Evolutionary conservation across 2,113 vertebrate species (phyloP), one percentile per base, ranked within the genome.

Genomic region (Cyanocitta stelleri): DNA sequence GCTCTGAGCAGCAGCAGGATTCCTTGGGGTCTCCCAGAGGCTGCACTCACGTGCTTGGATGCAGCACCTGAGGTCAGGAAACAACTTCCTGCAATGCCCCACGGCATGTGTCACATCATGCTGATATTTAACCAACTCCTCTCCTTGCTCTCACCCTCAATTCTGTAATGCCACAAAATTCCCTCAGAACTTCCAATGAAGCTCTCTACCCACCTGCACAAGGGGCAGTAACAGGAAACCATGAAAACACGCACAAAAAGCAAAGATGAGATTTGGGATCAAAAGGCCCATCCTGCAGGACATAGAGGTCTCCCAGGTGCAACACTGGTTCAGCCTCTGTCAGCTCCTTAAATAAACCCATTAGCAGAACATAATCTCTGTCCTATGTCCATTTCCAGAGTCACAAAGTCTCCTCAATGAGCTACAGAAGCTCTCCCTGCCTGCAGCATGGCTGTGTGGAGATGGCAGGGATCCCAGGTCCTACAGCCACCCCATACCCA

Each of bases 361-460:
- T 74, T 51, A 78, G 43, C 46, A 54, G 63, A 63, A 58, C 37
- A 33, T 8, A 26, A 54, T 52, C 81, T 62, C 55, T 55, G 64
- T 56, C 66, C 85, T 24, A 4, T 35, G 32, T 44, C 72, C 18
- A 13, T 17, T 29, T 26, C 2, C 3, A 54, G 83, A 80, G 22
- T 37, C n/a, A 44, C 3, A 0, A 41, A 18, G 10, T 48, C 39
- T 32, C 32, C 23, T 20, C 0, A 1, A 44, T 20, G 1, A 49
- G 68, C 35, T 84, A 55, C 75, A 9, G 22, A 69, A 58, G 46
- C 21, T 72, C 9, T 4, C 10, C 13, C 12, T 35, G 41, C 35
- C 54, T 26, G 1, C 3, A 29, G 10, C 0, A 0, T 7, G n/a
- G 9, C 62, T 1, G 0, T 6, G 48, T 2, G 2, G 66, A 37